A percentile compares a stretch with the other conserved stretches of the same genome.
Conservation (phyloP, 2,888 invertebrate genomes). For the Smittia sp. region DNA sequence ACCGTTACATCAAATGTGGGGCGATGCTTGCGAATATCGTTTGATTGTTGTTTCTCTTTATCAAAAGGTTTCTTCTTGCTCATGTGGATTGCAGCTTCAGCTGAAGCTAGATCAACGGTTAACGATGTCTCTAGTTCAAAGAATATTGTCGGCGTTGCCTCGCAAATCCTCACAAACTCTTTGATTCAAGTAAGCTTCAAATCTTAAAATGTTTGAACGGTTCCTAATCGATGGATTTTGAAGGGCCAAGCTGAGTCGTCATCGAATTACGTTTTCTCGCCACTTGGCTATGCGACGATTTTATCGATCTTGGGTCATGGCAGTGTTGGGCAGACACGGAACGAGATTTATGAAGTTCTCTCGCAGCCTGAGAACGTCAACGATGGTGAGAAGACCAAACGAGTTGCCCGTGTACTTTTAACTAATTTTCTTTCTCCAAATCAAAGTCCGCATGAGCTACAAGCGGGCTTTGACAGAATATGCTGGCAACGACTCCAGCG, state of each 20-base stretch:
- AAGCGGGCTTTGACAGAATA: slow-evolving; percentile 39
- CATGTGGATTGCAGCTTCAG: slow-evolving; percentile 19
- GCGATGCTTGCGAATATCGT: neutral
- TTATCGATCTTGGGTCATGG: slow-evolving; percentile 65
- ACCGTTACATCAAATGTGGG: neutral
- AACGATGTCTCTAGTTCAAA: slow-evolving; percentile 22
- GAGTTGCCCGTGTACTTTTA: neutral
- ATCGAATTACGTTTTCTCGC: slow-evolving; percentile 63
- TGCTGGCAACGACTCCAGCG: slow-evolving; percentile 47
- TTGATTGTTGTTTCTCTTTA: neutral
- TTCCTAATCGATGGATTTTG: too few relatives aligned
- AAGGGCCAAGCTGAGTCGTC: slow-evolving; percentile 58
- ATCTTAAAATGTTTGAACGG: too few relatives aligned
- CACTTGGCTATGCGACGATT: slow-evolving; percentile 63
- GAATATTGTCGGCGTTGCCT: slow-evolving; percentile 21
- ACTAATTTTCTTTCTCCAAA: neutral
- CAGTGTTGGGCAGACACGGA: slow-evolving; percentile 59
- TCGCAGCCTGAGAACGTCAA: slow-evolving; percentile 1
- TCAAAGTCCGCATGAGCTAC: slow-evolving; percentile 24
- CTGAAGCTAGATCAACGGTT: neutral
- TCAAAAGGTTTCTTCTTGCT: slow-evolving; percentile 24
- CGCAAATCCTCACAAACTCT: slow-evolving; percentile 28
- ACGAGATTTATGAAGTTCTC: slow-evolving; percentile 53
- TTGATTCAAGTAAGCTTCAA: neutral
- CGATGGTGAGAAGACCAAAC: neutral